Evolutionary conservation across 2,113 vertebrate species (phyloP).

Genomic region (Sebastes fasciatus): DNA sequence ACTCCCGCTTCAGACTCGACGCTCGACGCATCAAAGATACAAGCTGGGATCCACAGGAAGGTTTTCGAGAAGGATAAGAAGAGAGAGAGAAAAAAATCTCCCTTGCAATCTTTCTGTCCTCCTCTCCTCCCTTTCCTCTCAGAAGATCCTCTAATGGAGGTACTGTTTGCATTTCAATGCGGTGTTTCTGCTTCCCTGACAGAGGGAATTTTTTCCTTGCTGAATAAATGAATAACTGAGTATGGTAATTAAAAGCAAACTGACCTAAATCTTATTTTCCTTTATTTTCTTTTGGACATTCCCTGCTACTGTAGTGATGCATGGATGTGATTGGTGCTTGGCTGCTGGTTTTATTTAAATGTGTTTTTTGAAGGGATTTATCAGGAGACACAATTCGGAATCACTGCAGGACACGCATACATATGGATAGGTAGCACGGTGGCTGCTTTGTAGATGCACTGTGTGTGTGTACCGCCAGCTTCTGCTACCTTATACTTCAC

Average conservation of each 20-base stretch:
- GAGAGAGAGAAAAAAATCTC: slow-evolving; percentile 35
- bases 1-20: slow-evolving; percentile 39
- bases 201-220: slow-evolving; percentile 62
- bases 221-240: slow-evolving; percentile 87
- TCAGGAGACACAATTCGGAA: slow-evolving; percentile 41
- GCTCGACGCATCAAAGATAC: slow-evolving; percentile 49
- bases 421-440: slow-evolving; percentile 39
- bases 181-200: slow-evolving; percentile 70
- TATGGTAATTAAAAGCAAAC: slow-evolving; percentile 83
- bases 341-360: slow-evolving; percentile 28
- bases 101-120: slow-evolving; percentile 57
- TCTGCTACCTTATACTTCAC: slow-evolving; percentile 31
- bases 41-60: slow-evolving; percentile 54
- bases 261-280: slow-evolving; percentile 76
- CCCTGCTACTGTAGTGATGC: slow-evolving; percentile 42
- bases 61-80: slow-evolving; percentile 47
- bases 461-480: slow-evolving; percentile 11
- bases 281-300: slow-evolving; percentile 57
- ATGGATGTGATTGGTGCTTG: slow-evolving; percentile 9
- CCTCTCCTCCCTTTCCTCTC: slow-evolving; percentile 50
- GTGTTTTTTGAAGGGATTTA: slow-evolving; percentile 36
- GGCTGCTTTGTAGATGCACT: slow-evolving; percentile 33
- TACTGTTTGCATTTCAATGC: slow-evolving; percentile 82
- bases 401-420: slow-evolving; percentile 48
- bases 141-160: slow-evolving; percentile 74